Conservation (phyloP, 2,113 vertebrate species). For the Pheucticus melanocephalus region DNA sequence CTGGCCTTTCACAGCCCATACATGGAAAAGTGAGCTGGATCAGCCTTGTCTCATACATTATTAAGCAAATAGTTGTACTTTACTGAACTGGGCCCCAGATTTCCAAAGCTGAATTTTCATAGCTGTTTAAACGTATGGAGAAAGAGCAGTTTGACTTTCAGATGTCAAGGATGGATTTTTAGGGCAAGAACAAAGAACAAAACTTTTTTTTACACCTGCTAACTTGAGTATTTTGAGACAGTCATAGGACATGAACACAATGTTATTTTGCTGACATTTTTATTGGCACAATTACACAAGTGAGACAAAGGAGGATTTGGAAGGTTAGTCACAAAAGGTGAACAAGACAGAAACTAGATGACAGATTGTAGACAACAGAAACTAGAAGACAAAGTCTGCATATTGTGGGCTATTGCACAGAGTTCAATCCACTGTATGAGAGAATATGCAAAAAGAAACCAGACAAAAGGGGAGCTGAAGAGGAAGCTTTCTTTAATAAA, state of each 20-base stretch:
- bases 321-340: conserved; percentile 27
- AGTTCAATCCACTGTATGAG: not conserved
- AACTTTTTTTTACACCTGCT: not conserved
- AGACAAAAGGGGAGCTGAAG: not conserved
- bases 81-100: not conserved
- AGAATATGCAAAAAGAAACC: not conserved
- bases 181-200: not conserved
- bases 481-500: not conserved
- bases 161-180: not conserved
- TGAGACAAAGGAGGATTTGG: not conserved
- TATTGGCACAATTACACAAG: not conserved
- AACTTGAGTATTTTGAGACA: not conserved
- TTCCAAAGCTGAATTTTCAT: not conserved
- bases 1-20: not conserved
- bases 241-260: not conserved
- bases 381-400: not conserved
- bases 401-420: not conserved
- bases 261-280: conserved; percentile 9
- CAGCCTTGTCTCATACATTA: not conserved
- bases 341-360: conserved; percentile 8
- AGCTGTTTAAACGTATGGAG: not conserved
- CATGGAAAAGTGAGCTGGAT: not conserved
- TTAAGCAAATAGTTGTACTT: not conserved
- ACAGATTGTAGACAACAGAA: not conserved
- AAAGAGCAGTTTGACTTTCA: not conserved